These are phyloP conservation scores for Campylorhamphus procurvoides DNA, from an alignment of 2,113 vertebrate genomes.

Conservation along the genomic window DNA sequence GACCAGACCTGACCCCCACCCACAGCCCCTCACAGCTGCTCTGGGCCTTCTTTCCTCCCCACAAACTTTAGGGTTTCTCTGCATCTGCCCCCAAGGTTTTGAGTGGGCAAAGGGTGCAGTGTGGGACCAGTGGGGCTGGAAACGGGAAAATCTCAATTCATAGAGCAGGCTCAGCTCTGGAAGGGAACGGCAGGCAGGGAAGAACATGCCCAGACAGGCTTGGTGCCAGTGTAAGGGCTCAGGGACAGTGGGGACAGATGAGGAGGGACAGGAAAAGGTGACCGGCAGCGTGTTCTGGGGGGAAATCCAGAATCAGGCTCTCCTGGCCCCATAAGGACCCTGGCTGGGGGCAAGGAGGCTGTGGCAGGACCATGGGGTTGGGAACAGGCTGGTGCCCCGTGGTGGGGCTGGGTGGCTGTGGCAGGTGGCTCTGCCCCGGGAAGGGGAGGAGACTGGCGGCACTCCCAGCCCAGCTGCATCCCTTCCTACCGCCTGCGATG, in stretches of 20 bases:
- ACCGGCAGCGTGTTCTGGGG: not conserved
- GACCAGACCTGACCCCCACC: not conserved
- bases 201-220: not conserved
- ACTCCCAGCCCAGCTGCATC: not conserved
- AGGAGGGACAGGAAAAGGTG: constrained; percentile 32
- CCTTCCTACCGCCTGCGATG: not conserved
- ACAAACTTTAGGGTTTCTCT: not conserved
- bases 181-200: not conserved
- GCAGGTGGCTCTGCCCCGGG: constrained; percentile 52
- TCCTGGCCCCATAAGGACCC: not conserved
- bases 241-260: not conserved
- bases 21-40: not conserved
- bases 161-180: rapidly evolving
- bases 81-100: not conserved
- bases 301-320: not conserved
- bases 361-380: rapidly evolving
- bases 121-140: not conserved
- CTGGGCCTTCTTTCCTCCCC: not conserved
- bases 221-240: rapidly evolving
- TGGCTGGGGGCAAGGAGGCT: rapidly evolving
- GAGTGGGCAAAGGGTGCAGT: not conserved
- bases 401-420: not conserved
- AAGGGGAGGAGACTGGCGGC: constrained; percentile 53
- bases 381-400: not conserved
- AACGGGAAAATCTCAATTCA: rapidly evolving